Conservation (phyloP, 2,113 vertebrate genomes). For the Triplophysa siluroides region DNA sequence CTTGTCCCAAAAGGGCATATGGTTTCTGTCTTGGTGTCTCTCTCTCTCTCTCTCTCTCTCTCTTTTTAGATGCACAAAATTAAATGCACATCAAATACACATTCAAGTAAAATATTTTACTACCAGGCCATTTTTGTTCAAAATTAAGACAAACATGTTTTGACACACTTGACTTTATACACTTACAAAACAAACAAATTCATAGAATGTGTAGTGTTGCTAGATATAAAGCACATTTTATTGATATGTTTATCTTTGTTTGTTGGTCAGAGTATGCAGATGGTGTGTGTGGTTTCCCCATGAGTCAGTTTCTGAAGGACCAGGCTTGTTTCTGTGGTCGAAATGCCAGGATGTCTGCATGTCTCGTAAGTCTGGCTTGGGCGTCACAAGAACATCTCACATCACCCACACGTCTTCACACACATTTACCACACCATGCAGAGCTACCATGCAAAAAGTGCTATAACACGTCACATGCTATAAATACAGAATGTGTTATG, state of each 20-base stretch:
- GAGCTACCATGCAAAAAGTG: background rate
- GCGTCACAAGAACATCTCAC: slow-evolving; percentile 16
- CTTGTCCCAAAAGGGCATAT: slow-evolving; percentile 5
- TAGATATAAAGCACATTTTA: too few relatives aligned
- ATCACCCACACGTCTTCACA: slow-evolving; percentile 2
- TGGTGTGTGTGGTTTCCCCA: slow-evolving; percentile 86
- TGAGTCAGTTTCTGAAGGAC: slow-evolving; percentile 86
- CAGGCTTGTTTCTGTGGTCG: slow-evolving; percentile 85
- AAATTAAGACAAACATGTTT: too few relatives aligned
- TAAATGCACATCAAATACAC: too few relatives aligned
- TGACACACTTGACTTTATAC: too few relatives aligned
- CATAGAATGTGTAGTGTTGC: too few relatives aligned
- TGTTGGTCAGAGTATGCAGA: slow-evolving; percentile 70
- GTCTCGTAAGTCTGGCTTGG: slow-evolving; percentile 81
- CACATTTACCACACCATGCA: background rate
- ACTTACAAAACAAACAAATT: too few relatives aligned
- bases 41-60: background rate
- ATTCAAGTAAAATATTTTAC: too few relatives aligned
- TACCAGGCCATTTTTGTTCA: too few relatives aligned
- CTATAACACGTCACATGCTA: background rate
- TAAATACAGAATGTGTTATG: background rate
- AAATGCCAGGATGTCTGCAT: slow-evolving; percentile 97
- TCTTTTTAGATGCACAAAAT: slow-evolving; percentile 59
- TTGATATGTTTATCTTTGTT: slow-evolving; percentile 60
- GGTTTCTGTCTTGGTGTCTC: background rate